Evolutionary conservation across 2,113 vertebrate genomes (phyloP).

Genomic region (Plecturocebus donacophilus): DNA sequence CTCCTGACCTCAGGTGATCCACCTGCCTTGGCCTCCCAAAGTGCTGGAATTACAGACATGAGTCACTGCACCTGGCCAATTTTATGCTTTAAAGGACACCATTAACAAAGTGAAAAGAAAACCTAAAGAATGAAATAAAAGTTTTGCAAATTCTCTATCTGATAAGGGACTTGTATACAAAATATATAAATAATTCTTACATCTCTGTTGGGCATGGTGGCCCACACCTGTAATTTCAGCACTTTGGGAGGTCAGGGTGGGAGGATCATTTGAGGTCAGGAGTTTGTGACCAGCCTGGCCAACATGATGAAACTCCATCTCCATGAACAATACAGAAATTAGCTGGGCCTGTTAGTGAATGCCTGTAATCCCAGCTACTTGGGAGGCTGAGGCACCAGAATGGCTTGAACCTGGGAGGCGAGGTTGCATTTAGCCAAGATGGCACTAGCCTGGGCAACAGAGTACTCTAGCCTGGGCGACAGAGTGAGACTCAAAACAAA

Average conservation of each 20-base stretch:
- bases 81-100: too few relatives aligned
- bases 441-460: background rate
- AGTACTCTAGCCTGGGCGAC: background rate
- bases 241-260: background rate
- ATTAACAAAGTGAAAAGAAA: too few relatives aligned
- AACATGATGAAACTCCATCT: background rate
- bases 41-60: too few relatives aligned
- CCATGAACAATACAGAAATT: background rate
- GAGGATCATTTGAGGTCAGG: background rate
- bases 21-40: too few relatives aligned
- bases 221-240: background rate
- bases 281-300: background rate
- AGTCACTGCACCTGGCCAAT: too few relatives aligned
- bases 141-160: too few relatives aligned
- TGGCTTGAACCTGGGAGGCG: background rate
- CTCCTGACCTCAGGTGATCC: too few relatives aligned
- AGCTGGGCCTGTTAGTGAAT: background rate
- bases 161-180: too few relatives aligned
- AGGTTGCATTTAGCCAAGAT: background rate
- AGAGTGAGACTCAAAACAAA: background rate
- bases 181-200: too few relatives aligned
- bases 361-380: background rate
- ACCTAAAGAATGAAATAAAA: too few relatives aligned
- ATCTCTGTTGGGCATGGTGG: too few relatives aligned
- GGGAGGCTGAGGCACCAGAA: background rate